A percentile compares a stretch with the other conserved stretches of the same genome.
phyloP scores from a whole-genome alignment of 2,888 invertebrate genomes.

The Himalopsyche anomala region DNA sequence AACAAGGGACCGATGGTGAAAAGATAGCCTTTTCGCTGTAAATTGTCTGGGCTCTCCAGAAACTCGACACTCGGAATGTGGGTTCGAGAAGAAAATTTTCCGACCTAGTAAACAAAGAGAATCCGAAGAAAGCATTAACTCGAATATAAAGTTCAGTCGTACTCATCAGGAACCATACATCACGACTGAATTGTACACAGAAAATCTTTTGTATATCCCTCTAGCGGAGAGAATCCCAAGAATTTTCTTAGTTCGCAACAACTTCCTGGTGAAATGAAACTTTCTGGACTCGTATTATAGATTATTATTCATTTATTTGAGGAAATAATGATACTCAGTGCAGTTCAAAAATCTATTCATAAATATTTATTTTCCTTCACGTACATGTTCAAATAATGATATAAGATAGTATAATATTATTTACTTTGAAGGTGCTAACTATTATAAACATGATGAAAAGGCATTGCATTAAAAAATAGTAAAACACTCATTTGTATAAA shows the following conservation, averaged over 20 bases:
- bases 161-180: conserved; percentile 29
- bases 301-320: neutral
- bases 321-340: neutral
- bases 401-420: no score
- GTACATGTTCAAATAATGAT: no score
- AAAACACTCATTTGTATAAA: no score
- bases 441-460: no score
- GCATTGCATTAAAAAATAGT: no score
- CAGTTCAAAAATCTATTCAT: no score
- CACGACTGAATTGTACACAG: conserved; percentile 36
- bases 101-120: conserved; percentile 43
- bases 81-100: conserved; percentile 40
- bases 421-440: no score
- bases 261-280: conserved; percentile 28
- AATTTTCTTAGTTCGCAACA: conserved; percentile 18
- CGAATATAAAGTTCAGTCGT: conserved; percentile 35
- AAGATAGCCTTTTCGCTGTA: conserved; percentile 52
- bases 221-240: neutral
- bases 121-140: conserved; percentile 43
- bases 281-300: conserved; percentile 16
- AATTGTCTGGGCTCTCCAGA: conserved; percentile 51
- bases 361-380: no score
- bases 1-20: conserved; percentile 46
- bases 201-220: conserved; percentile 34
- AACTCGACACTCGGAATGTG: conserved; percentile 51